Evolutionary conservation across 2,888 invertebrate genomes (phyloP).

Genomic region (Osedax frankpressi): DNA sequence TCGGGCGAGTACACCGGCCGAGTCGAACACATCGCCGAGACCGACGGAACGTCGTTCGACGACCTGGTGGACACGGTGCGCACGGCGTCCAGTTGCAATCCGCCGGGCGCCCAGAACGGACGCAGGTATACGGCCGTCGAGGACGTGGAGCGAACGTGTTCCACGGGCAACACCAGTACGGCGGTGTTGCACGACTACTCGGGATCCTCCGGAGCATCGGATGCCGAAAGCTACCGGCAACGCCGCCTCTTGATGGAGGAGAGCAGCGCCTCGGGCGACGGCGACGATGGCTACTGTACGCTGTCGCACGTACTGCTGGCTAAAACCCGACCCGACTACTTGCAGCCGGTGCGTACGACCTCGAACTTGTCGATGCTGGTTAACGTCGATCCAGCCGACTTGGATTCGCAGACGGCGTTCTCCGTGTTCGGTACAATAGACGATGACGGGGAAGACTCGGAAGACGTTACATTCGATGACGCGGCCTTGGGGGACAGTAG

Average conservation of each 20-base stretch:
- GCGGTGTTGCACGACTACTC: background rate
- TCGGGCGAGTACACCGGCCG: background rate
- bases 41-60: background rate
- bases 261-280: background rate
- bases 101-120: background rate
- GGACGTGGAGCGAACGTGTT: background rate
- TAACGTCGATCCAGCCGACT: background rate
- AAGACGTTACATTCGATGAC: too few species aligned
- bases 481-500: background rate
- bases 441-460: background rate
- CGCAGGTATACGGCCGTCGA: background rate
- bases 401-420: background rate
- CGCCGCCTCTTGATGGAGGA: background rate
- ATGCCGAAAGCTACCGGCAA: background rate
- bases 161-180: background rate
- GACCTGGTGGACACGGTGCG: background rate
- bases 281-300: constrained; percentile 5
- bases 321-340: background rate
- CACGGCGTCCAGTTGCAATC: too few species aligned
- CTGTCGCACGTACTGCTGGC: background rate
- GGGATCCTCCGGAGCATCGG: background rate
- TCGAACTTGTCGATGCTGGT: constrained; percentile 11
- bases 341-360: background rate
- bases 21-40: background rate
- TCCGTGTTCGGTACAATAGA: background rate